A percentile compares a stretch with the other conserved stretches of the same genome.
Conservation (phyloP, 2,113 vertebrate species). For the Stegastes partitus region DNA sequence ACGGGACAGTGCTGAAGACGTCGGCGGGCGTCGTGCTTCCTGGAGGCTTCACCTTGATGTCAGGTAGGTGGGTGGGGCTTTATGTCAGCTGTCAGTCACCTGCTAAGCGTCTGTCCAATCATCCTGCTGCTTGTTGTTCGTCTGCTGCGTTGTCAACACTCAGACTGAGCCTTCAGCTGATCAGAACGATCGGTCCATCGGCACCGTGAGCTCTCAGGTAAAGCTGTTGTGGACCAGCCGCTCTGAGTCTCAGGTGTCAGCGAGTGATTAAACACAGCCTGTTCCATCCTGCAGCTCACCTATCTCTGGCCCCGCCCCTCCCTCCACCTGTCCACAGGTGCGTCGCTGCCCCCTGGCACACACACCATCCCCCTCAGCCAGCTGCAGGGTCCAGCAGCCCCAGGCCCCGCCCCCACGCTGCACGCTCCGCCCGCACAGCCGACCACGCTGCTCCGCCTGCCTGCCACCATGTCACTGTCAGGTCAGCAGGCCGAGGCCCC, state of each 20-base stretch:
- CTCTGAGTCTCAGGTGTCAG: too few relatives aligned
- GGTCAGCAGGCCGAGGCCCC: constrained; percentile 67
- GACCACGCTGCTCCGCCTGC: constrained; percentile 82
- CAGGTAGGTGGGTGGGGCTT: constrained; percentile 81
- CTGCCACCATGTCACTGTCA: constrained; percentile 82
- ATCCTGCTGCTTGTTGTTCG: not conserved
- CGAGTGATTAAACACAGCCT: too few relatives aligned
- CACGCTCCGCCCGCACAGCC: constrained; percentile 76
- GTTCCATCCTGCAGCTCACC: not conserved
- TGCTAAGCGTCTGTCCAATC: not conserved
- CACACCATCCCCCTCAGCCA: constrained; percentile 85
- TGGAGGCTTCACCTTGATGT: constrained; percentile 93
- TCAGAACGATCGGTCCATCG: too few relatives aligned
- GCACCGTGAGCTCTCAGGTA: too few relatives aligned
- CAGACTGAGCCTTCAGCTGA: too few relatives aligned
- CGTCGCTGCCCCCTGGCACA: constrained; percentile 78
- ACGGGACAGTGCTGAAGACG: constrained; percentile 93
- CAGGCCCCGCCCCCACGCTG: constrained; percentile 63
- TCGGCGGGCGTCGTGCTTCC: constrained; percentile 91
- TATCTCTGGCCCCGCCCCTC: constrained; percentile 13
- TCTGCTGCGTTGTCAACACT: too few relatives aligned
- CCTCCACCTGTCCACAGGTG: constrained; percentile 74
- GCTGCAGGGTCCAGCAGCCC: constrained; percentile 81
- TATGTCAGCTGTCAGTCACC: not conserved
- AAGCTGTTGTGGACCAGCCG: too few relatives aligned